Percentiles rank a stretch among this genome's conserved stretches.
These are phyloP conservation scores for Drosophila subpulchrella DNA, from an alignment of 1,140 invertebrate species.

Conservation along the genomic window DNA sequence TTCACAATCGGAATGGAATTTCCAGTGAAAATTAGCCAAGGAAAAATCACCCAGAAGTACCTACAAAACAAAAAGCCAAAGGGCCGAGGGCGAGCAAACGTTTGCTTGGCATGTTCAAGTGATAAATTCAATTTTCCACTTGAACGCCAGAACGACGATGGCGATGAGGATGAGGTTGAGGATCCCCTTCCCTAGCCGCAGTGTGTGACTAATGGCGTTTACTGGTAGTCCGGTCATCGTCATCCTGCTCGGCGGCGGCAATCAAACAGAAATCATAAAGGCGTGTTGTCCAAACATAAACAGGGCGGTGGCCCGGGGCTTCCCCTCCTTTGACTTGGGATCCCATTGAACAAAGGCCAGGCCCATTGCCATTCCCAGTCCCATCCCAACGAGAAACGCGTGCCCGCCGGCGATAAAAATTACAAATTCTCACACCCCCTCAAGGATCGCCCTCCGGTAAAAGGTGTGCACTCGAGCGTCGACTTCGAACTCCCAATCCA, in stretches of 20 bases:
- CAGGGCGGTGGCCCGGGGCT: conserved; percentile 13
- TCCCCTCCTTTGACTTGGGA: conserved; percentile 1
- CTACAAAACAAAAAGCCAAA: conserved; percentile 18
- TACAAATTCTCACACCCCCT: conserved; percentile 57
- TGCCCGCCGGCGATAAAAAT: conserved; percentile 71
- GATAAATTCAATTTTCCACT: conserved; percentile 83
- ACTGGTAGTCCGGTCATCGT: conserved; percentile 46
- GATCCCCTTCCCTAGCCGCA: background rate
- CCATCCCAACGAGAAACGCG: conserved; percentile 28
- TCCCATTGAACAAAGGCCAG: conserved; percentile 58
- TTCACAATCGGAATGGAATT: conserved; percentile 20
- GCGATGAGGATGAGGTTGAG: no score
- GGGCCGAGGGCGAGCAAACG: conserved; percentile 20
- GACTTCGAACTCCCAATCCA: conserved; percentile 3
- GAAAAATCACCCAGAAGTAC: conserved; percentile 27
- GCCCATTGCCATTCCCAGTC: background rate
- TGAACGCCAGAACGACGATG: conserved; percentile 56
- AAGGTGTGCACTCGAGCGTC: conserved; percentile 34
- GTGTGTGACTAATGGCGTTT: conserved; percentile 80
- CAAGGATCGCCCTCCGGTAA: background rate
- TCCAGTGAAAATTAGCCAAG: conserved; percentile 51
- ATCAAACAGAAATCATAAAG: conserved; percentile 83
- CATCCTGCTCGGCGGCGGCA: conserved; percentile 49
- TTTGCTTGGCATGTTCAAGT: conserved; percentile 78
- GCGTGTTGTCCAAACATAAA: conserved; percentile 80